phyloP scores from a whole-genome alignment of 2,113 vertebrate species.

The Perccottus glenii region DNA sequence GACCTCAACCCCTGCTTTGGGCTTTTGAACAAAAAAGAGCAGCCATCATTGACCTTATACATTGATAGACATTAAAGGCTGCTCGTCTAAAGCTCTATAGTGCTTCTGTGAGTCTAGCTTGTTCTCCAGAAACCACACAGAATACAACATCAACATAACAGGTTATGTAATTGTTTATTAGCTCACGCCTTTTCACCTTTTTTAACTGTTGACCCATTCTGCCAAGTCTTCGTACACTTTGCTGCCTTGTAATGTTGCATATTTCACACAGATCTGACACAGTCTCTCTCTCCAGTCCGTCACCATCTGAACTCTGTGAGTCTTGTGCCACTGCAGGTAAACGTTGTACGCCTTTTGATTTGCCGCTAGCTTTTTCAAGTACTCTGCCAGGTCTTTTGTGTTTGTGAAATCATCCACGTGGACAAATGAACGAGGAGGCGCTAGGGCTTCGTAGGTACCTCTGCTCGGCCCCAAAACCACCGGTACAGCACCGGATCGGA shows the following conservation, averaged over 20 bases:
- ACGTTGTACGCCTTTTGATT: conserved; percentile 54
- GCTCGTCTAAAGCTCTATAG: too few species aligned
- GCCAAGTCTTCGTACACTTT: conserved; percentile 80
- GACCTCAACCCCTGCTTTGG: too few species aligned
- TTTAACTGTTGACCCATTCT: conserved; percentile 77
- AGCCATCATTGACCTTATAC: too few species aligned
- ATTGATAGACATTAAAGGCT: too few species aligned
- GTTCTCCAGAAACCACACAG: too few species aligned
- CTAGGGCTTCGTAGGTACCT: conserved; percentile 69
- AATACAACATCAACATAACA: too few species aligned
- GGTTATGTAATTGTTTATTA: too few species aligned
- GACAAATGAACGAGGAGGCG: conserved; percentile 80
- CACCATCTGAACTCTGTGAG: conserved; percentile 46
- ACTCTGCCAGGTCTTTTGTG: conserved; percentile 49
- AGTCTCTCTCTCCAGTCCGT: conserved; percentile 66
- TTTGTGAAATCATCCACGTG: conserved; percentile 78
- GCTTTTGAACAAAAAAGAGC: too few species aligned
- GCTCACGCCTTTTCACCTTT: neutral
- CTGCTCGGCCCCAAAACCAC: conserved; percentile 79
- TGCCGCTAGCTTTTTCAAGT: conserved; percentile 61
- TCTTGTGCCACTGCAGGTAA: conserved; percentile 76
- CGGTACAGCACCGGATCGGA: conserved; percentile 65
- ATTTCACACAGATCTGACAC: conserved; percentile 77
- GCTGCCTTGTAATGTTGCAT: conserved; percentile 59
- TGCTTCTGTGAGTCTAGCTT: too few species aligned